Percentiles rank a stretch among this genome's conserved stretches.
phyloP scores from a whole-genome alignment of 2,797 vertebrate species.

The Oryzias dopingdopingensis region DNA sequence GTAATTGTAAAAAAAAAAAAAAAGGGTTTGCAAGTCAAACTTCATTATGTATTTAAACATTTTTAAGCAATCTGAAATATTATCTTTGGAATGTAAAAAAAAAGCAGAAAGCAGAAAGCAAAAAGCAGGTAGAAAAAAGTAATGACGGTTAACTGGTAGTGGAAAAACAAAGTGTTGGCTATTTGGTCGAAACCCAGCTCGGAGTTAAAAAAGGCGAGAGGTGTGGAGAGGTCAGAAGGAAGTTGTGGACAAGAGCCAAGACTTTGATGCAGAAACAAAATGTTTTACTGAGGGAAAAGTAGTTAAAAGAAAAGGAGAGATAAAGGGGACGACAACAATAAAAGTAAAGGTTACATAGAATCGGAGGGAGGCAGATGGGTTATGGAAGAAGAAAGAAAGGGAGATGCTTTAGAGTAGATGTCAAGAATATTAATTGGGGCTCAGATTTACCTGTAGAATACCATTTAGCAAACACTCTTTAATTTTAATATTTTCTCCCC shows the following conservation, averaged over 20 bases:
- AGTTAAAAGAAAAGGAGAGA: conserved; percentile 32
- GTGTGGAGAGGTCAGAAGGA: conserved; percentile 17
- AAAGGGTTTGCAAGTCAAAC: too few species aligned
- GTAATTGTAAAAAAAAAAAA: too few species aligned
- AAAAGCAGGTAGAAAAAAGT: too few species aligned
- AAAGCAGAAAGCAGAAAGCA: conserved; percentile 13
- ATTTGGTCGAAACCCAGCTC: conserved; percentile 28
- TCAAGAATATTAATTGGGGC: conserved; percentile 79
- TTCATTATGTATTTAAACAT: too few species aligned
- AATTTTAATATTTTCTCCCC: conserved; percentile 74
- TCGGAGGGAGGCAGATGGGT: conserved; percentile 30
- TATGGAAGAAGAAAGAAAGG: conserved; percentile 33
- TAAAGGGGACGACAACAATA: conserved; percentile 38
- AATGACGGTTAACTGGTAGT: too few species aligned
- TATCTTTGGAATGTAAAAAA: not conserved
- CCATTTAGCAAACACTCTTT: conserved; percentile 75
- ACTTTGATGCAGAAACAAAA: conserved; percentile 13
- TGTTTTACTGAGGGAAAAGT: conserved; percentile 9
- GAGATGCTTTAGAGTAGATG: conserved; percentile 66
- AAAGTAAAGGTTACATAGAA: conserved; percentile 34
- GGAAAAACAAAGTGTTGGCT: not conserved
- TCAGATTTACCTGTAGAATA: conserved; percentile 75
- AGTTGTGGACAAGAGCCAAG: conserved; percentile 10
- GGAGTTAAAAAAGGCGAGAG: conserved; percentile 46
- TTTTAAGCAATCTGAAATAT: too few species aligned